Base-by-base conservation (phyloP, 2,113 vertebrate genomes). In the Oryzias woworae region DNA sequence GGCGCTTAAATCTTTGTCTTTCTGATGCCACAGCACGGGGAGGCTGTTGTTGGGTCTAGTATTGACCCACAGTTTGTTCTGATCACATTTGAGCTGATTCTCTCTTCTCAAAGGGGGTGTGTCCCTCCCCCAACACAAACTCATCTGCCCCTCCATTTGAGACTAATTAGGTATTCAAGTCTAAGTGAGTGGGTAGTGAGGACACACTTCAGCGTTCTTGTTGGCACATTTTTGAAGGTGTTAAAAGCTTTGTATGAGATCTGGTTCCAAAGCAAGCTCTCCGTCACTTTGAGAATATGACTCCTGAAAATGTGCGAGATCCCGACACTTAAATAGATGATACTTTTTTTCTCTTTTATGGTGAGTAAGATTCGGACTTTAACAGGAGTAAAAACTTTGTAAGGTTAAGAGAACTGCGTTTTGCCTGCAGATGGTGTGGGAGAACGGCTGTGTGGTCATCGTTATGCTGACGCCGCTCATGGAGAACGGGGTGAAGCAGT, bases 391-490 rank as follows among this genome's bases (percentile, higher is more conserved):
- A 47, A 20, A 23, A 62, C 31, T 44, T 44, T 12, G 8, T 12
- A 36, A 36, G 36, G 8, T 36, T 8, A 36, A 36, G 36, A 36
- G 7, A 36, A 36, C 8, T 42, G 53, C 53, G 14, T 47, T 57
- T 18, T 90, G 71, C 86, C 80, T 86, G 78, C 93, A 99, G 97
- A 99, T 99, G 97, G 97, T 99, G 57, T 99, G 97, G 97, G 97
- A 99, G 91, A 98, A 95, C 47, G 96, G 97, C 86, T 98, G 96
- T 43, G 95, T 95, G 51, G 97, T 98, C 69, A 93, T 99, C 20
- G 95, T 98, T 52, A 98, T 99, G 97, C 90, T 99, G 87, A 95
- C 96, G 0, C 94, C 97, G 43, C 93, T 99, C 0, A 66, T 93
- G 0, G 97, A 99, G 88, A 94, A 90, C n/a, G 95, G 96, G 55